Conservation (phyloP, 2,888 invertebrate genomes). For the Eledona agricola region DNA sequence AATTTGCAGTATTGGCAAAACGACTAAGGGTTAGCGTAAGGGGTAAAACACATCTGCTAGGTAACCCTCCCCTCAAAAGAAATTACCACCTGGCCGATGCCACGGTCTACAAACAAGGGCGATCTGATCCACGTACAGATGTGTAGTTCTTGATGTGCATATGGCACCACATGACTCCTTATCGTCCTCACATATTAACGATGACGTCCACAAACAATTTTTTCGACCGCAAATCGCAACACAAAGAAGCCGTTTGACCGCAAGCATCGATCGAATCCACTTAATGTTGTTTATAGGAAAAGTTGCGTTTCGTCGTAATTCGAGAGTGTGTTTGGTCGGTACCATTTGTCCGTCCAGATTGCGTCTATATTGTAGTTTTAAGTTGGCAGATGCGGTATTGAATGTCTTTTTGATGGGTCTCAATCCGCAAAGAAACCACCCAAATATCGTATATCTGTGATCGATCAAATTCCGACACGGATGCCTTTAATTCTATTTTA, state of each 20-base stretch:
- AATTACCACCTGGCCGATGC: slow-evolving; percentile 63
- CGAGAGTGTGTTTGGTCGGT: slow-evolving; percentile 37
- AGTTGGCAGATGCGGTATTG: slow-evolving; percentile 44
- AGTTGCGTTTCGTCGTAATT: slow-evolving; percentile 38
- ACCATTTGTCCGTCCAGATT: slow-evolving; percentile 45
- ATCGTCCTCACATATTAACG: slow-evolving; percentile 33
- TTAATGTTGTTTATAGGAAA: too few relatives aligned
- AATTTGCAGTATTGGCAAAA: slow-evolving; percentile 45
- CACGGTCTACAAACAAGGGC: slow-evolving; percentile 63
- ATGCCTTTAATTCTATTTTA: slow-evolving; percentile 50
- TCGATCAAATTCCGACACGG: slow-evolving; percentile 49
- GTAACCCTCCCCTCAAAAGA: slow-evolving; percentile 61
- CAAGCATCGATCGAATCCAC: too few relatives aligned
- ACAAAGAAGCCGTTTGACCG: slow-evolving; percentile 4
- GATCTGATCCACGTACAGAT: slow-evolving; percentile 50
- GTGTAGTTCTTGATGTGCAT: slow-evolving; percentile 45
- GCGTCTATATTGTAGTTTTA: slow-evolving; percentile 43
- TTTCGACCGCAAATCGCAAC: too few relatives aligned
- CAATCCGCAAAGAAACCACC: slow-evolving; percentile 40
- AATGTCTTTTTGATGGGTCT: slow-evolving; percentile 39
- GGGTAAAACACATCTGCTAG: slow-evolving; percentile 61
- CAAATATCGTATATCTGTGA: slow-evolving; percentile 44
- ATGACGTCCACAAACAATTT: slow-evolving; percentile 28
- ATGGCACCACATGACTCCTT: slow-evolving; percentile 50
- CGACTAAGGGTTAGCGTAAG: slow-evolving; percentile 49